Evolutionary conservation across 2,797 vertebrate species (phyloP), one percentile per base, ranked within the genome.

Genomic region (Trichosurus vulpecula): DNA sequence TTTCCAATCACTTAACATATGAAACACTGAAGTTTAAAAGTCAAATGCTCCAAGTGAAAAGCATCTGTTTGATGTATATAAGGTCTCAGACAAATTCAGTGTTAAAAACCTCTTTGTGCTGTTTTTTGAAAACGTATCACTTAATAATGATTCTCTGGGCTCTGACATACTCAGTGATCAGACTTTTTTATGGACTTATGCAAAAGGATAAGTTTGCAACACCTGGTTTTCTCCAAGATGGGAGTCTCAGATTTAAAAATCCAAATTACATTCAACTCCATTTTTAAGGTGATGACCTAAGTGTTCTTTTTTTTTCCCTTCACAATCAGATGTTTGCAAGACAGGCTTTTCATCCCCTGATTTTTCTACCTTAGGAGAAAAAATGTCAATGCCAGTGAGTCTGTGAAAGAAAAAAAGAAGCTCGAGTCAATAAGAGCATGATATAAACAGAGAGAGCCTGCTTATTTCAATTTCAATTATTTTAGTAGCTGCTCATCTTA

Each of bases 1-100:
- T 98, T 98, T 98, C 98, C 96, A 97, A 90, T 98, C 97, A 96
- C 96, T 97, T 94, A 95, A 91, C 81, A n/a, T 94, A 96, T 66
- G 90, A 96, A 56, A 96, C 94, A 92, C 91, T 97, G 81, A 94
- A 87, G 95, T 96, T 97, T 96, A 92, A 97, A 96, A 95, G 97
- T 96, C 5, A 1, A 97, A 22, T 53, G 54, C 93, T 93, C 58
- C 41, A 54, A 96, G 93, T 51, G 93, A 54, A 94, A 95, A 94
- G 96, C 96, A 81, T 92, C 91, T 94, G 93, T 97, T 95, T 97
- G 95, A 96, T 97, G 35, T 96, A 95, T 92, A 90, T 9, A 0
- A 95, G 93, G 93, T 66, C 95, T 93, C 90, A 19, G 95, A 97
- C 98, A 97, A 98, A 96, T 47, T 91, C 51, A 61, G 66, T 0